Evolutionary conservation across 2,888 invertebrate species (phyloP).

Genomic region (Cenopis cana): DNA sequence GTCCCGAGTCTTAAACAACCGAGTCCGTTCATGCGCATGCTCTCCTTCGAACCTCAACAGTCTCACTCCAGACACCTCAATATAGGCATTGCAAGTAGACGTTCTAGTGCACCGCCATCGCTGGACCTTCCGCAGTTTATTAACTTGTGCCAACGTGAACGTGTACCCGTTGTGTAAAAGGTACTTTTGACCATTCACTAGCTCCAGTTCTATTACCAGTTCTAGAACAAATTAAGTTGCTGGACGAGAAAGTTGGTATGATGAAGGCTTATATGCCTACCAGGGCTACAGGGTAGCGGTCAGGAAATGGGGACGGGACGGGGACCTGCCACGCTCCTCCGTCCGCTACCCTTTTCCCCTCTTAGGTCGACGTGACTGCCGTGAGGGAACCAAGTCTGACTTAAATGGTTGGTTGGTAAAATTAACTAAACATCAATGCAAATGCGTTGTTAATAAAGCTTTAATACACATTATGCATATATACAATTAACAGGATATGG

Average conservation of each 20-base stretch:
- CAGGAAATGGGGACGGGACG: too few species aligned
- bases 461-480: too few species aligned
- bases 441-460: too few species aligned
- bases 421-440: not conserved
- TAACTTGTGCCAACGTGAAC: slow-evolving; percentile 1
- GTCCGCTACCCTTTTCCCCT: too few species aligned
- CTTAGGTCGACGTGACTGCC: too few species aligned
- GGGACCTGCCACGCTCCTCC: too few species aligned
- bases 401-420: too few species aligned
- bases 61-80: slow-evolving; percentile 2
- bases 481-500: too few species aligned
- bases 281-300: too few species aligned
- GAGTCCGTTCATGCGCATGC: slow-evolving; percentile 8
- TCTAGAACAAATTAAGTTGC: slow-evolving; percentile 17
- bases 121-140: not conserved
- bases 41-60: not conserved
- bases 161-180: slow-evolving; percentile 20
- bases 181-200: slow-evolving; percentile 16
- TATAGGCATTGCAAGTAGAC: slow-evolving; percentile 16
- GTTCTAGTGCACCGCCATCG: slow-evolving; percentile 10
- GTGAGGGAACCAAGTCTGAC: too few species aligned
- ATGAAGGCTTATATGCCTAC: too few species aligned
- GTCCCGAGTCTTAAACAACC: slow-evolving; percentile 1
- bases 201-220: slow-evolving; percentile 8
- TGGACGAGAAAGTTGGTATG: not conserved